A percentile compares a stretch with the other conserved stretches of the same genome.
Conservation (phyloP, 2,113 vertebrate species). For the Argyrosomus japonicus region DNA sequence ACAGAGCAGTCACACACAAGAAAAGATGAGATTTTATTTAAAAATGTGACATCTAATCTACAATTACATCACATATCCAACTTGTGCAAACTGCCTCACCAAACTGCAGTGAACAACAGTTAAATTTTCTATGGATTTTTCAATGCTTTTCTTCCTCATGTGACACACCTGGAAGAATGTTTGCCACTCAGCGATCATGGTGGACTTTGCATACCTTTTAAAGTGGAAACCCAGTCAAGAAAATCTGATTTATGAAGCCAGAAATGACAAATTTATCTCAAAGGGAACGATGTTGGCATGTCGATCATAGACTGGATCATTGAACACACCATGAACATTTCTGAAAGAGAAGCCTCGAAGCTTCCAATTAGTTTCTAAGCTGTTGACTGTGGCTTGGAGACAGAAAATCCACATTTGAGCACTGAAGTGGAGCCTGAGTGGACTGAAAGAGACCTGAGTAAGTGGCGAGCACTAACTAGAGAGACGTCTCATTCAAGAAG, state of each 20-base stretch:
- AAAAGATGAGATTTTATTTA: too few relatives aligned
- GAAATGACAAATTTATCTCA: neutral
- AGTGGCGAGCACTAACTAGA: too few relatives aligned
- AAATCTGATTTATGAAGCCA: neutral
- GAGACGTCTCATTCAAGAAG: neutral
- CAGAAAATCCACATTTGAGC: neutral
- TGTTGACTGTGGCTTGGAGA: neutral
- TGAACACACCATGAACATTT: neutral
- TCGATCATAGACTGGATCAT: too few relatives aligned
- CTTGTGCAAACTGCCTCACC: too few relatives aligned
- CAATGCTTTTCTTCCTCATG: too few relatives aligned
- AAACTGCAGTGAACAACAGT: too few relatives aligned
- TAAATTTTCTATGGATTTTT: too few relatives aligned
- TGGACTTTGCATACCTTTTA: neutral
- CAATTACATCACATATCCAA: too few relatives aligned
- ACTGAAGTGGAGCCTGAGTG: neutral
- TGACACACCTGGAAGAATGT: too few relatives aligned
- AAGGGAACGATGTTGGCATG: neutral
- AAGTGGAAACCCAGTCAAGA: neutral
- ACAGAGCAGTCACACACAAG: too few relatives aligned
- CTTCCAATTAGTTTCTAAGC: neutral
- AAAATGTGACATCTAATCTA: too few relatives aligned
- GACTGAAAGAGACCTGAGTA: neutral
- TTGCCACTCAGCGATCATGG: too few relatives aligned
- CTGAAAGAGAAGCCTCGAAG: neutral